Evolutionary conservation across 2,113 vertebrate species (phyloP).

Genomic region (Elephas maximus): DNA sequence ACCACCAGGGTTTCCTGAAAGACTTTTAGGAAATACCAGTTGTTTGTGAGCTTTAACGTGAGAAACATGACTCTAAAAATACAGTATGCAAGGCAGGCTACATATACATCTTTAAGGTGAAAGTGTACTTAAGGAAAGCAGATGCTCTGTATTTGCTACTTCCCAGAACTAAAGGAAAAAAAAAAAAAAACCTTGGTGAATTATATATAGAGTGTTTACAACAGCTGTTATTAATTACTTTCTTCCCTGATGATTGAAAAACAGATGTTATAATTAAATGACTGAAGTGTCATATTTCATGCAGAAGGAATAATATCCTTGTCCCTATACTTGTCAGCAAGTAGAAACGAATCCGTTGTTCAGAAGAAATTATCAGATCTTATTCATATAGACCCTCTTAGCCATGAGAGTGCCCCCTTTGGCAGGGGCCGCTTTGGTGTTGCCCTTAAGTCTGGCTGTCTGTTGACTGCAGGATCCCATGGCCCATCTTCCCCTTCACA

Average conservation of each 20-base stretch:
- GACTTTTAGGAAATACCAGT: not conserved
- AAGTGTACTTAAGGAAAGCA: not conserved
- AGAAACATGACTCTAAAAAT: not conserved
- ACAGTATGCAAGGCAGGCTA: not conserved
- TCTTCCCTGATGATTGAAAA: conserved; percentile 41
- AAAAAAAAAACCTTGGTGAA: not conserved
- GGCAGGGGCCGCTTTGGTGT: rapidly evolving
- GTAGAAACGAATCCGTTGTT: conserved; percentile 28
- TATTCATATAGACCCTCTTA: not conserved
- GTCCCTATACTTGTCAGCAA: not conserved
- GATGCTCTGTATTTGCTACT: not conserved
- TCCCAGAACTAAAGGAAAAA: conserved; percentile 29
- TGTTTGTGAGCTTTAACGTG: not conserved
- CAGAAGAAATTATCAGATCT: not conserved
- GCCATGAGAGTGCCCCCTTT: not conserved
- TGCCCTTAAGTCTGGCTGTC: not conserved
- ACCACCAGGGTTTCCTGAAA: not conserved
- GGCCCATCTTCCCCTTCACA: rapidly evolving
- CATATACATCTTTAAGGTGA: not conserved
- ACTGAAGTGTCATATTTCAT: not conserved
- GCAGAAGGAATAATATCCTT: conserved; percentile 24
- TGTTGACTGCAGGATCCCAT: not conserved
- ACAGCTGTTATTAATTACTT: conserved; percentile 57
- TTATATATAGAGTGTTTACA: not conserved
- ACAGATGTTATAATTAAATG: conserved; percentile 62